Percentiles rank a stretch among this genome's conserved stretches.
These are phyloP conservation scores for Emmelina monodactyla DNA, from an alignment of 2,888 invertebrate species.

Conservation along the genomic window DNA sequence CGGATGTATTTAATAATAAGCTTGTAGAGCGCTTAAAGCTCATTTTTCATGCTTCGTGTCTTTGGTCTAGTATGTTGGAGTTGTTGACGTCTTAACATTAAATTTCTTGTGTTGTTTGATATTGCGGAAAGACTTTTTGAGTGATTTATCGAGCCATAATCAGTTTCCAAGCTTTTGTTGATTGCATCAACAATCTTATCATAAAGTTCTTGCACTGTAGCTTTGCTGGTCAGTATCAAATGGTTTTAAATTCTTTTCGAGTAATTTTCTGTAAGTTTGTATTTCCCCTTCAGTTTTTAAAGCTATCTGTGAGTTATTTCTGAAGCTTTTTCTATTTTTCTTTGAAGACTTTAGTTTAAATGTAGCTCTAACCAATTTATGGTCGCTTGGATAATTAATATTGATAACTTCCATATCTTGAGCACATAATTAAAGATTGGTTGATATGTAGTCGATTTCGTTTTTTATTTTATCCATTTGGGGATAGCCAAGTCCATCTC, in stretches of 20 bases:
- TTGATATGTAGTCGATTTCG: conserved; percentile 10
- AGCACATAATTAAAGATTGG: neutral
- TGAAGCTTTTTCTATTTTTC: neutral
- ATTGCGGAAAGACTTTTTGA: neutral
- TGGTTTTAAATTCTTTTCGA: neutral
- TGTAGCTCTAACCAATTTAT: neutral
- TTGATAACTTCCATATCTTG: neutral
- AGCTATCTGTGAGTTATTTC: neutral
- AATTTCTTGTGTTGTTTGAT: neutral
- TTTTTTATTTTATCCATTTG: conserved; percentile 4
- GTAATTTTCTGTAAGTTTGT: neutral
- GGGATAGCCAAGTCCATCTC: conserved; percentile 9
- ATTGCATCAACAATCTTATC: neutral
- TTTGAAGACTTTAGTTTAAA: neutral
- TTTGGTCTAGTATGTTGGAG: no score
- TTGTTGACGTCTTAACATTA: neutral
- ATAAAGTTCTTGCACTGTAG: neutral
- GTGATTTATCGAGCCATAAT: neutral
- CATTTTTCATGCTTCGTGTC: no score
- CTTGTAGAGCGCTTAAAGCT: no score
- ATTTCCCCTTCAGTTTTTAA: neutral
- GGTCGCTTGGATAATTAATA: neutral
- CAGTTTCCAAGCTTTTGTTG: neutral
- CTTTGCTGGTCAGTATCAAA: neutral
- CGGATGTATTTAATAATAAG: no score